Conservation (phyloP, 2,113 vertebrate species). For the Lophochroa leadbeateri region DNA sequence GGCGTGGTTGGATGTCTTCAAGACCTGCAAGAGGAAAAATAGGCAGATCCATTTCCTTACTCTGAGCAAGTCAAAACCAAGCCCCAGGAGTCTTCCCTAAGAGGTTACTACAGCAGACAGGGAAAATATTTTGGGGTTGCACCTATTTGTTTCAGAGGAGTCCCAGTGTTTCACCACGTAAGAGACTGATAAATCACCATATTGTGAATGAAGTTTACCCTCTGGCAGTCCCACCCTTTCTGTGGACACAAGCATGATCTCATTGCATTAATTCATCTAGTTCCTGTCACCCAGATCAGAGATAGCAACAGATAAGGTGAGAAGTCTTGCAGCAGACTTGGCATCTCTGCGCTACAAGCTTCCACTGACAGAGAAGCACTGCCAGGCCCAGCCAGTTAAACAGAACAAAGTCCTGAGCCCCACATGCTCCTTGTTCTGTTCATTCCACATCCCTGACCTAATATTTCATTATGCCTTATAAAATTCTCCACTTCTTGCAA, state of each 20-base stretch:
- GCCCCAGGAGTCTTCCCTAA: neutral
- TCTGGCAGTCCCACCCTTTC: constrained; percentile 7
- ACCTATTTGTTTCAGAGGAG: neutral
- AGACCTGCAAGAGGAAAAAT: too few relatives aligned
- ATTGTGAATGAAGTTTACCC: neutral
- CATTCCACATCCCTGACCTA: neutral
- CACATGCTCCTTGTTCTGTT: rapidly evolving
- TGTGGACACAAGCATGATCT: constrained; percentile 15
- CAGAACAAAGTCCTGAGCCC: neutral
- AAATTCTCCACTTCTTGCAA: neutral
- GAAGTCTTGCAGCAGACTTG: neutral
- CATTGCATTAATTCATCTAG: neutral
- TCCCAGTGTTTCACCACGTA: neutral
- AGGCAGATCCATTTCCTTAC: neutral
- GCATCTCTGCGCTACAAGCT: neutral
- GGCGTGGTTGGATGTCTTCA: too few relatives aligned
- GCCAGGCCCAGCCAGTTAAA: neutral
- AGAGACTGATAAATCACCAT: neutral
- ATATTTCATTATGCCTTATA: neutral
- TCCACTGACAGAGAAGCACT: neutral
- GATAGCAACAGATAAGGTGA: neutral
- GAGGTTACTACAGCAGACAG: neutral
- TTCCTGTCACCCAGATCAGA: neutral
- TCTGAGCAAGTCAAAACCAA: neutral
- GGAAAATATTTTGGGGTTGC: neutral